A percentile compares a stretch with the other conserved stretches of the same genome.
Evolutionary conservation across 2,888 invertebrate species (phyloP).

Genomic region (Himalopsyche tibetana): DNA sequence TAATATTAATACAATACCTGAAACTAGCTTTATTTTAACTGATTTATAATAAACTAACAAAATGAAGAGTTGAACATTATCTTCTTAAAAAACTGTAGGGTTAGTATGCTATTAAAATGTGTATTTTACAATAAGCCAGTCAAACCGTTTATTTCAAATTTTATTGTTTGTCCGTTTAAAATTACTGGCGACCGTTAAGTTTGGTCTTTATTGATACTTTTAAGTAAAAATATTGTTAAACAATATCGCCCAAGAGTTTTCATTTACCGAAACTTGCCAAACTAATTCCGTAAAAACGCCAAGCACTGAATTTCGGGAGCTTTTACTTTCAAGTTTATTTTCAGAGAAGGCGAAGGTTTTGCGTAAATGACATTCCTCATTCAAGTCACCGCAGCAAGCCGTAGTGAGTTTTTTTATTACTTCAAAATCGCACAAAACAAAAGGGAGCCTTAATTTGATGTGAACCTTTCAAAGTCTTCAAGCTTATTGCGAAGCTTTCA

Average conservation of each 20-base stretch:
- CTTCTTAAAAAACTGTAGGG: no score
- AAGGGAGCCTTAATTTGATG: constrained; percentile 19
- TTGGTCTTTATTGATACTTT: background rate
- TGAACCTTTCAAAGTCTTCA: background rate
- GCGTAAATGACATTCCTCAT: constrained; percentile 30
- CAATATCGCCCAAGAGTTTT: background rate
- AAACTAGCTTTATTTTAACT: no score
- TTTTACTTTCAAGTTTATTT: constrained; percentile 15
- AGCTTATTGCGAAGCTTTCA: constrained; percentile 29
- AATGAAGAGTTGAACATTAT: no score
- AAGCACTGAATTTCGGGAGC: background rate
- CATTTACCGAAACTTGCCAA: background rate
- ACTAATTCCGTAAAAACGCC: constrained; percentile 34
- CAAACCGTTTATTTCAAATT: no score
- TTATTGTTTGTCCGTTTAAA: no score
- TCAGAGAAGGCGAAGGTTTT: background rate
- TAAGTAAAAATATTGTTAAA: background rate
- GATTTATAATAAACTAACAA: no score
- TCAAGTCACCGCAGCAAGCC: constrained; percentile 14
- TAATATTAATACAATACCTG: no score
- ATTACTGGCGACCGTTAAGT: background rate
- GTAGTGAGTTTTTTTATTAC: constrained; percentile 25
- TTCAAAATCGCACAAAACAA: constrained; percentile 24
- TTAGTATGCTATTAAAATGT: no score
- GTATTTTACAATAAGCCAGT: no score